A percentile compares a stretch with the other conserved stretches of the same genome.
Evolutionary conservation across 1,140 invertebrate genomes (phyloP).

Genomic region (Nomia melanderi): DNA sequence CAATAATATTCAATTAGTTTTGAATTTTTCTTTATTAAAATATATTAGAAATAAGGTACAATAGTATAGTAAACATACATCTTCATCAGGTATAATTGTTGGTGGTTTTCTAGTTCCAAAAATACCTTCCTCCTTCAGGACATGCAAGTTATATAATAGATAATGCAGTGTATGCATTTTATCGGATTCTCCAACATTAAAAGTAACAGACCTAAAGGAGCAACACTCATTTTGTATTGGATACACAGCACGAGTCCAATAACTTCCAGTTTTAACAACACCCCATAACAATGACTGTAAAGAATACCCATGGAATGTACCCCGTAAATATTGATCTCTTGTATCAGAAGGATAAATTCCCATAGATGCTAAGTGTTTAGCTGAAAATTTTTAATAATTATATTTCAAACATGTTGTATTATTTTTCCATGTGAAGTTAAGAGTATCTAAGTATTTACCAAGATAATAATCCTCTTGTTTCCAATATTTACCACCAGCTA

Average conservation of each 20-base stretch:
- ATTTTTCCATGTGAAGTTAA: not conserved
- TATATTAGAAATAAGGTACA: conserved; percentile 21
- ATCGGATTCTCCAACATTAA: conserved; percentile 76
- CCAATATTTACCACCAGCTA: conserved; percentile 79
- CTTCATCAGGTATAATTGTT: conserved; percentile 70
- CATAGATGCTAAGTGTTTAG: conserved; percentile 78
- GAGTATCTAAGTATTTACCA: conserved; percentile 67
- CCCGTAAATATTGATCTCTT: conserved; percentile 76
- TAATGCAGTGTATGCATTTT: conserved; percentile 80
- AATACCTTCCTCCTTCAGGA: conserved; percentile 67
- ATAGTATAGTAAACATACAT: conserved; percentile 62
- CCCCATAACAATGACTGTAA: conserved; percentile 80
- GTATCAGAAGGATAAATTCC: conserved; percentile 80
- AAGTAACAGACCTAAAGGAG: conserved; percentile 77
- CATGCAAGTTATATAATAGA: conserved; percentile 77
- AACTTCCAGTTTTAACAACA: conserved; percentile 74
- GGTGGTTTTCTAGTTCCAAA: conserved; percentile 74
- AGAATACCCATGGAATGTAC: conserved; percentile 81
- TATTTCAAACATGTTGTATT: not conserved
- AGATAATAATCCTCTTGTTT: conserved; percentile 83
- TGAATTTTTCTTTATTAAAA: not conserved
- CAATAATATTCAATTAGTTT: conserved; percentile 5
- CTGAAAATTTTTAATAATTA: conserved; percentile 60
- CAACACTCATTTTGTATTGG: conserved; percentile 76
- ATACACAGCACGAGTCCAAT: conserved; percentile 79